A percentile compares a stretch with the other conserved stretches of the same genome.
Evolutionary conservation across 2,888 invertebrate genomes (phyloP).

Genomic region (Chrysodeixis includens): DNA sequence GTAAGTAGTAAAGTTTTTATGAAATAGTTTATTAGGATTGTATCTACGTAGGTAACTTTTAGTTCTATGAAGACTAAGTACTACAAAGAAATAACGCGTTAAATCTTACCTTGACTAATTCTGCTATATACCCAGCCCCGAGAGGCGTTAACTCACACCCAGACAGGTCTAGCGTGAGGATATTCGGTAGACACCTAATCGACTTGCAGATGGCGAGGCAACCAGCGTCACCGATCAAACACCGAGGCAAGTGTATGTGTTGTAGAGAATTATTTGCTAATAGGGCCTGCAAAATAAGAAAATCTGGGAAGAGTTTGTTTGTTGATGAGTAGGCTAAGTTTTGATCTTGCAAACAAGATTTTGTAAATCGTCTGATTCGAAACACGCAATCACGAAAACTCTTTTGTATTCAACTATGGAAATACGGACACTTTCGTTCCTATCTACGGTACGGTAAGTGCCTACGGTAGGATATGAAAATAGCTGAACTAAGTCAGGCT

Average conservation of each 20-base stretch:
- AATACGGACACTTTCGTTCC: too few relatives aligned
- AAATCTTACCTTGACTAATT: conserved; percentile 91
- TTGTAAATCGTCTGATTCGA: background rate
- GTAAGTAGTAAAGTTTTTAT: too few relatives aligned
- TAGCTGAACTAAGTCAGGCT: too few relatives aligned
- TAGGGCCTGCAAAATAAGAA: conserved; percentile 83
- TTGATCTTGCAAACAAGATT: background rate
- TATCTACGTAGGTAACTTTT: too few relatives aligned
- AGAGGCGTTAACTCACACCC: conserved; percentile 91
- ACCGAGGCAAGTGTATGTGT: conserved; percentile 91
- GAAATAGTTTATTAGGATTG: too few relatives aligned
- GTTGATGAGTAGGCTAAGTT: background rate
- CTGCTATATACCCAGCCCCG: conserved; percentile 91
- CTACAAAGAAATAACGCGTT: too few relatives aligned
- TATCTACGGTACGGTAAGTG: too few relatives aligned
- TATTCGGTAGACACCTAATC: conserved; percentile 91
- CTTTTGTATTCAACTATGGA: too few relatives aligned
- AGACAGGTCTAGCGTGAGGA: conserved; percentile 91
- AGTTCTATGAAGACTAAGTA: too few relatives aligned
- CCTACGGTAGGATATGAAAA: too few relatives aligned
- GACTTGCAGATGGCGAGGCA: conserved; percentile 92
- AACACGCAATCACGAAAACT: too few relatives aligned
- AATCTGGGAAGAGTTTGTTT: conserved; percentile 8
- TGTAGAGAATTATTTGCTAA: conserved; percentile 91
- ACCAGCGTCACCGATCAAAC: conserved; percentile 92